These are phyloP conservation scores for Acleris emargana DNA, from an alignment of 2,888 invertebrate genomes.

Conservation along the genomic window DNA sequence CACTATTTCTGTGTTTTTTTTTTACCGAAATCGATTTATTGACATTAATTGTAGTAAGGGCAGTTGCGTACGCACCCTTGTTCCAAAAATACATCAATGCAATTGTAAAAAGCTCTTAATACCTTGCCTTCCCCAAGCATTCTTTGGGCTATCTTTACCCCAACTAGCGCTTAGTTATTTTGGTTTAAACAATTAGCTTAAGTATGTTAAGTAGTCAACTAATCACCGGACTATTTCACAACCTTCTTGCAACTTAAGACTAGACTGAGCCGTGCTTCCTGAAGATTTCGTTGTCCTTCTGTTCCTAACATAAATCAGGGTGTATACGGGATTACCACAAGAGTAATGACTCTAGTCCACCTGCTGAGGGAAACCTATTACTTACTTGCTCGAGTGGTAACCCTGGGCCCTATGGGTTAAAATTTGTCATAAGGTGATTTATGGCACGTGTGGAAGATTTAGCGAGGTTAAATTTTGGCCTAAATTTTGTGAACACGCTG, in stretches of 20 bases:
- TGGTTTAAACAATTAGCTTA: no score
- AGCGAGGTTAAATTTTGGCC: slow-evolving; percentile 14
- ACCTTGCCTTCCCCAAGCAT: no score
- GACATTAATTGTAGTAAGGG: no score
- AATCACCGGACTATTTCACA: no score
- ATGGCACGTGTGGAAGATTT: slow-evolving; percentile 29
- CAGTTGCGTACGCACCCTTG: no score
- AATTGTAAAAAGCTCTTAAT: no score
- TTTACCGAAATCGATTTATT: no score
- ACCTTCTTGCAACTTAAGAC: not conserved
- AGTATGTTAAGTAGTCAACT: no score
- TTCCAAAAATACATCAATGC: no score
- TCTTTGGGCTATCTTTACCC: no score
- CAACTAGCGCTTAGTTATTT: no score
- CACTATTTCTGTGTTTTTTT: no score
- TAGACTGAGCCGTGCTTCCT: slow-evolving; percentile 7
- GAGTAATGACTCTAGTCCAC: slow-evolving; percentile 82
- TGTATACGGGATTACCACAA: slow-evolving; percentile 81
- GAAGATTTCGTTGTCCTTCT: slow-evolving; percentile 59
- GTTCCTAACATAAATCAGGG: slow-evolving; percentile 75
- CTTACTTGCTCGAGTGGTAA: slow-evolving; percentile 72
- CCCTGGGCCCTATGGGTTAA: slow-evolving; percentile 41
- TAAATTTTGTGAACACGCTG: slow-evolving; percentile 9
- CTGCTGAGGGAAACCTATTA: slow-evolving; percentile 77
- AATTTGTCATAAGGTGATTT: slow-evolving; percentile 41